Evolutionary conservation across 2,888 invertebrate genomes (phyloP), one percentile per base, ranked within the genome.

Genomic region (Lordiphosa andalusiaca): DNA sequence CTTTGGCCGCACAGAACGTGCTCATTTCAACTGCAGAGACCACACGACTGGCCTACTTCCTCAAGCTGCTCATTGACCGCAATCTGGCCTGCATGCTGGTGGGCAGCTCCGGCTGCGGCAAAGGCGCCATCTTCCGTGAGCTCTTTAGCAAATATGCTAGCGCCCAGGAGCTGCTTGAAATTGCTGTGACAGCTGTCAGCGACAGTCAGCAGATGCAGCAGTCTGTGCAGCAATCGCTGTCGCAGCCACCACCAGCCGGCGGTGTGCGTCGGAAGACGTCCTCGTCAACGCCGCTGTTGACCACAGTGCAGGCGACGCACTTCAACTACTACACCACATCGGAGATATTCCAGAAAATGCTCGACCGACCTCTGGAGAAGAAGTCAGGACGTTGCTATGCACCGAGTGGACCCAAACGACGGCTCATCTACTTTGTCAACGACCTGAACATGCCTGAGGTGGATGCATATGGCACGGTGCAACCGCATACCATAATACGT

Each of bases 401-500:
- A 0, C 98, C 98, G 4, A 95, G 96, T 0, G 98, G 97, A 6
- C 84, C 86, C 16, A 95, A 93, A 85, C 93, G 87, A 5, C 81
- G 93, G 19, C 93, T 98, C 90, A 94, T 98, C 62, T 98, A 98
- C 90, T 98, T 98, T 88, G 93, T 98, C 59, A 98, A 98, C 85
- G 98, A 98, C 86, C 93, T 98, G 92, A 98, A 98, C 88, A 98
- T 98, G 97, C 98, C 98, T 0, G 97, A 97, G 91, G 97, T 98
- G 4, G 98, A 98, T 90, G 92, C 92, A 52, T 98, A 98, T 88
- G 97, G 96, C 60, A 98, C 98, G 0, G 98, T 98, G 10, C 98
- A 98, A 88, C 97, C 98, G 0, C 98, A 98, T 87, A 98, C 98
- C 0, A 92, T 98, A 4, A 94, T 98, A 71, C 91, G 98, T 35